These are phyloP conservation scores for Lepidostoma basale DNA, from an alignment of 1,140 invertebrate species.

Conservation along the genomic window DNA sequence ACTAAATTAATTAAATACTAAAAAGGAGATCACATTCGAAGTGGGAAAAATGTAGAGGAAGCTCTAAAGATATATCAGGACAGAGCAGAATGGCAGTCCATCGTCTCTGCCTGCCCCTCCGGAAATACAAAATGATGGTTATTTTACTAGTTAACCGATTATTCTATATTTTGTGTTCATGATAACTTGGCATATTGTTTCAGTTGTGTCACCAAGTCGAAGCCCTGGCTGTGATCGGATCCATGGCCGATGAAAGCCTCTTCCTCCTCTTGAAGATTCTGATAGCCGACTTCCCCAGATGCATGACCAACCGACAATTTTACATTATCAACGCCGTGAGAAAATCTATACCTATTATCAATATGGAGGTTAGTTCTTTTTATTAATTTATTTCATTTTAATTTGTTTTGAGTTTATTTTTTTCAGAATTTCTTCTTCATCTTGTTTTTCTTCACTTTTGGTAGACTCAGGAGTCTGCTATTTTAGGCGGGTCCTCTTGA, in stretches of 20 bases:
- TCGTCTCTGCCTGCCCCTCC: too few relatives aligned
- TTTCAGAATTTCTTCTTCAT: too few relatives aligned
- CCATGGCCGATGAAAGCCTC: conserved; percentile 12
- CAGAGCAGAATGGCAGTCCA: too few relatives aligned
- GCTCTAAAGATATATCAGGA: too few relatives aligned
- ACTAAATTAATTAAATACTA: too few relatives aligned
- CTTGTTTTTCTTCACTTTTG: too few relatives aligned
- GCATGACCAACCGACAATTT: conserved; percentile 30
- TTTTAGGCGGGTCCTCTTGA: too few relatives aligned
- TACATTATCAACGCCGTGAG: conserved; percentile 32
- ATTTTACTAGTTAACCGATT: background rate
- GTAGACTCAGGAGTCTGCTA: too few relatives aligned
- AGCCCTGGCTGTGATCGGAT: conserved; percentile 33
- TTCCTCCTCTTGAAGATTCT: conserved; percentile 24
- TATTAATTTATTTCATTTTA: background rate
- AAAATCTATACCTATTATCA: conserved; percentile 24
- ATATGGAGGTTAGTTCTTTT: conserved; percentile 32
- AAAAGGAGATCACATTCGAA: background rate
- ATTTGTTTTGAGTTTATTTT: background rate
- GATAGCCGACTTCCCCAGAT: conserved; percentile 35
- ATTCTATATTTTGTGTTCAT: background rate
- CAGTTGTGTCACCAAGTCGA: conserved; percentile 40
- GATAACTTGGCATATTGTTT: background rate
- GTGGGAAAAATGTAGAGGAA: background rate
- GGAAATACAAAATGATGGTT: too few relatives aligned